These are phyloP conservation scores for Mesochorus sp. DNA, from an alignment of 2,888 invertebrate genomes.

Conservation along the genomic window DNA sequence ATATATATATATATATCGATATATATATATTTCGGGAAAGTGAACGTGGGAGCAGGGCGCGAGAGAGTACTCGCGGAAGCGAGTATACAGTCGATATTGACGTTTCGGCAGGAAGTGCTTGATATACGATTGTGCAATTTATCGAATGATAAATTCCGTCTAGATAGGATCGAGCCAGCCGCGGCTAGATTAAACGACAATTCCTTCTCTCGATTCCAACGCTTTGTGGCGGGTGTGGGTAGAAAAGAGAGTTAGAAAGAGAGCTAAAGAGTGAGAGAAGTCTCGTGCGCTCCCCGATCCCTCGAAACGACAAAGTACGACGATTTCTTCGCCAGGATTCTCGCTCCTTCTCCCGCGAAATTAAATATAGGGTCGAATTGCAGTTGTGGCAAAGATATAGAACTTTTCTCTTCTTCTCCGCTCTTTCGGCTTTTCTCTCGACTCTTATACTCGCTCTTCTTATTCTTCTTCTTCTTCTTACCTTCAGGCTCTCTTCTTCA, in stretches of 20 bases:
- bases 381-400: conserved; percentile 76
- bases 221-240: conserved; percentile 2
- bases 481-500: conserved; percentile 54
- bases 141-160: conserved; percentile 81
- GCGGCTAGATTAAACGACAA: conserved; percentile 81
- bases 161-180: conserved; percentile 77
- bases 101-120: conserved; percentile 72
- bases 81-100: conserved; percentile 70
- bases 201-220: conserved; percentile 68
- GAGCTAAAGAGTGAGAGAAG: conserved; percentile 13
- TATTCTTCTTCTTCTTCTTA: conserved; percentile 46
- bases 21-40: conserved; percentile 28
- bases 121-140: conserved; percentile 78
- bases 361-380: conserved; percentile 80
- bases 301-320: conserved; percentile 63
- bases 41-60: neutral
- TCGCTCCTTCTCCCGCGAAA: conserved; percentile 71
- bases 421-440: conserved; percentile 36
- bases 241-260: conserved; percentile 2
- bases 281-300: conserved; percentile 51
- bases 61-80: conserved; percentile 65
- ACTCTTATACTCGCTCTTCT: conserved; percentile 45
- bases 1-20: no score
- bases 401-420: conserved; percentile 59
- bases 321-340: conserved; percentile 57